phyloP scores from a whole-genome alignment of 1,140 invertebrate species.

The Argopecten irradians region DNA sequence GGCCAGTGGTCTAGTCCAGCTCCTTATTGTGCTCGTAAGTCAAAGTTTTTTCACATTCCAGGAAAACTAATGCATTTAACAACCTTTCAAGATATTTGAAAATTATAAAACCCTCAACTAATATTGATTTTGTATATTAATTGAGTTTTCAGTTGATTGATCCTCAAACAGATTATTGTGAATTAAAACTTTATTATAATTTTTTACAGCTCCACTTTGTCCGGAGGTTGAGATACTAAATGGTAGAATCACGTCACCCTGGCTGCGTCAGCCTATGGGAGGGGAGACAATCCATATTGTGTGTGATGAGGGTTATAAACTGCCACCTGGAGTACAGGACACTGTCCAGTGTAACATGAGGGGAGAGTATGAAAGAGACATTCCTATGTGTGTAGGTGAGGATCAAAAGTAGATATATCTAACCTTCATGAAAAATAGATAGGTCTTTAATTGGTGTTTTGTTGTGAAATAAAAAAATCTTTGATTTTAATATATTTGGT shows the following conservation, averaged over 20 bases:
- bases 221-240: constrained; percentile 52
- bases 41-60: neutral
- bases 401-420: no score
- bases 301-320: constrained; percentile 62
- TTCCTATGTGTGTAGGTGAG: constrained; percentile 59
- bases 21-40: constrained; percentile 62
- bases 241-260: constrained; percentile 47
- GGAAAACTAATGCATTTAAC: neutral
- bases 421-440: no score
- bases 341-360: constrained; percentile 50
- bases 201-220: constrained; percentile 58
- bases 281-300: constrained; percentile 51
- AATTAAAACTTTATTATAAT: neutral
- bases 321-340: constrained; percentile 20
- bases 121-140: neutral
- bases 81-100: neutral
- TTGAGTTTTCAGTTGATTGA: neutral
- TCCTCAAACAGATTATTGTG: neutral
- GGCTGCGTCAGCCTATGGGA: constrained; percentile 41
- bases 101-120: neutral
- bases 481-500: no score
- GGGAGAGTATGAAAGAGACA: constrained; percentile 51
- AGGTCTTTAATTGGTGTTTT: no score
- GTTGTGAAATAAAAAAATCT: no score
- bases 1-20: constrained; percentile 58